Evolutionary conservation across 1,140 invertebrate genomes (phyloP).

Genomic region (Listronotus oregonensis): DNA sequence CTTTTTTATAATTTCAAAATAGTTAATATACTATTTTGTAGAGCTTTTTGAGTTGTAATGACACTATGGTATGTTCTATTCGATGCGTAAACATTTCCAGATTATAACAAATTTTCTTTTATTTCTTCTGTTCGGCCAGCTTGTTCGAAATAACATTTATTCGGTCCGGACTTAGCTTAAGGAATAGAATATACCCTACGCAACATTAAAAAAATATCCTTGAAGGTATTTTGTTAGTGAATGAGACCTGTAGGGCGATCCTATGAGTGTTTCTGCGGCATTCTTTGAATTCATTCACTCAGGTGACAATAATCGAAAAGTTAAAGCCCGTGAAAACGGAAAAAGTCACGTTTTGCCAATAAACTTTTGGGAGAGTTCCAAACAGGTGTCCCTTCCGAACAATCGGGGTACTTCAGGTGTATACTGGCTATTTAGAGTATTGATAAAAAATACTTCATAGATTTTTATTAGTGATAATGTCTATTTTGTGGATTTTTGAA

Average conservation of each 20-base stretch:
- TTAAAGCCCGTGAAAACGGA: slow-evolving; percentile 36
- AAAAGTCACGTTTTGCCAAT: slow-evolving; percentile 43
- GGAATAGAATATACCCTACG: not conserved
- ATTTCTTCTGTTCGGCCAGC: too few species aligned
- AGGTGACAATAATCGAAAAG: slow-evolving; percentile 40
- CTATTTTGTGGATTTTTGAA: too few species aligned
- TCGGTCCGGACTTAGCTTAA: too few species aligned
- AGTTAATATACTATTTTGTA: too few species aligned
- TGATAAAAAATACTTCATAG: not conserved
- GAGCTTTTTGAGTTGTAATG: too few species aligned
- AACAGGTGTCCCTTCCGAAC: slow-evolving; percentile 39
- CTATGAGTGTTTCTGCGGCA: slow-evolving; percentile 6
- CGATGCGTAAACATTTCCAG: too few species aligned
- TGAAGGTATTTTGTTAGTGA: not conserved
- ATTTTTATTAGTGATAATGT: too few species aligned
- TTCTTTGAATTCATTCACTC: slow-evolving; percentile 21
- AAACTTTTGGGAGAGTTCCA: slow-evolving; percentile 20
- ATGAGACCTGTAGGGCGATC: slow-evolving; percentile 11
- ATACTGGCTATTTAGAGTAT: not conserved
- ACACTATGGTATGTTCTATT: too few species aligned
- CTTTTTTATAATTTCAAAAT: too few species aligned
- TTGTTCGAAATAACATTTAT: too few species aligned
- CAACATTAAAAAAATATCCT: not conserved
- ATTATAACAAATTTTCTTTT: too few species aligned
- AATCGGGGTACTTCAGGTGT: slow-evolving; percentile 7